Base-by-base conservation (phyloP, 2,888 invertebrate genomes). In the Dryobota labecula region DNA sequence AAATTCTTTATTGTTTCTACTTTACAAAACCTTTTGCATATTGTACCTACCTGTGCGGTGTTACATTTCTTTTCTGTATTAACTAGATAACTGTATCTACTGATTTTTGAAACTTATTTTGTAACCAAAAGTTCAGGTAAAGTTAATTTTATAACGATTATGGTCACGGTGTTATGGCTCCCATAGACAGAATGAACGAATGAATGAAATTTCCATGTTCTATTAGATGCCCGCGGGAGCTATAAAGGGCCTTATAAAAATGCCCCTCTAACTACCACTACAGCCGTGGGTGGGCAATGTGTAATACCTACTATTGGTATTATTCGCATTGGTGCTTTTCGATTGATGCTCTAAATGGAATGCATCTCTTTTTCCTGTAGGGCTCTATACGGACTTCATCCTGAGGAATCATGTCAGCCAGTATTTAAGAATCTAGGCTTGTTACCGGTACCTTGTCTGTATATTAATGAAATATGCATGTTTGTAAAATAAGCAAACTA, bases 1-100 rank as follows among this genome's bases (percentile, higher is more conserved):
- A 62, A 73, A 74, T n/a, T 56, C 72, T 58, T 58, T 54, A 67
- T 80, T 80, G 80, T 80, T 56, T 57, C 9, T 30, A 20, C 27
- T 73, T 65, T 53, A 30, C 5, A 36, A 38, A 41, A 30, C 45
- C 18, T 30, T 60, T 51, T 41, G 15, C 4, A 54, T n/a, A 58
- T 18, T 53, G 18, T 18, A n/a, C 30, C 3, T 18, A n/a, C 30
- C 3, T 43, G 27, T 11, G 51, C 7, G 24, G 66, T 76, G 24
- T 73, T 51, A 38, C 18, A 57, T 74, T 74, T 45, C 49, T 41
- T 56, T 74, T 27, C 13, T 27, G 27, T 20, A 33, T 8, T 45
- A 8, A 47, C 24, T 43, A 27, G 1, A 3, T 18, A 41, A 9
- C 5, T n/a, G n/a, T 18, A 9, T 38, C 2, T 27, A 43, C 20